Conservation (phyloP, 37 sponge, comb jelly and placozoan genomes). For the Dysidea cf. avara region DNA sequence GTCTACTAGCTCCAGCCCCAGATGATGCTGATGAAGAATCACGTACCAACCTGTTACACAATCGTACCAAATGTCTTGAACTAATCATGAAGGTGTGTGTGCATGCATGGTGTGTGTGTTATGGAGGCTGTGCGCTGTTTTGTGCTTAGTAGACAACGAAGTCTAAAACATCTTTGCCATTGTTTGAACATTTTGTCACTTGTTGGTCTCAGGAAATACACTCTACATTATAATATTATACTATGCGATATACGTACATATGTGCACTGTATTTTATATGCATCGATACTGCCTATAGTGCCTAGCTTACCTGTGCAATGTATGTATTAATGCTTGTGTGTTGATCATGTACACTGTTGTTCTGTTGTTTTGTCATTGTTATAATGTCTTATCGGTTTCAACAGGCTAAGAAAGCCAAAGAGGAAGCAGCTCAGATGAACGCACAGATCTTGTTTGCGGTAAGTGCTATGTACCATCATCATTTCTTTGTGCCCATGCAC, state of each 20-base stretch:
- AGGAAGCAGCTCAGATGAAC: conserved; percentile 79
- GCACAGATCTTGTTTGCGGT: conserved; percentile 83
- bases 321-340: conserved; percentile 6
- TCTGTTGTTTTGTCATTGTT: neutral
- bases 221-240: no score
- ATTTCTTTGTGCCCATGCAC: no score
- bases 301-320: neutral
- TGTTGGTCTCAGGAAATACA: no score
- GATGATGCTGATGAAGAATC: conserved; percentile 71
- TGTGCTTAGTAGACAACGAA: no score
- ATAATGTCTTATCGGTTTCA: neutral
- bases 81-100: conserved; percentile 85
- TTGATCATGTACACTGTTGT: neutral
- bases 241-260: no score
- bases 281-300: neutral
- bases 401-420: conserved; percentile 82
- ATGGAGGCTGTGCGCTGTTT: no score
- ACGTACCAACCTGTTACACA: conserved; percentile 73
- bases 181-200: no score
- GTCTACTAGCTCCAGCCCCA: conserved; percentile 78
- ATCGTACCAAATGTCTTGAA: conserved; percentile 87
- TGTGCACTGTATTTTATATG: neutral
- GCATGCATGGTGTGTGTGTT: no score
- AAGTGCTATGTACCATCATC: no score
- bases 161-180: no score